Evolutionary conservation across 1,140 invertebrate species (phyloP), one percentile per base, ranked within the genome.

Genomic region (Pristionchus pacificus): DNA sequence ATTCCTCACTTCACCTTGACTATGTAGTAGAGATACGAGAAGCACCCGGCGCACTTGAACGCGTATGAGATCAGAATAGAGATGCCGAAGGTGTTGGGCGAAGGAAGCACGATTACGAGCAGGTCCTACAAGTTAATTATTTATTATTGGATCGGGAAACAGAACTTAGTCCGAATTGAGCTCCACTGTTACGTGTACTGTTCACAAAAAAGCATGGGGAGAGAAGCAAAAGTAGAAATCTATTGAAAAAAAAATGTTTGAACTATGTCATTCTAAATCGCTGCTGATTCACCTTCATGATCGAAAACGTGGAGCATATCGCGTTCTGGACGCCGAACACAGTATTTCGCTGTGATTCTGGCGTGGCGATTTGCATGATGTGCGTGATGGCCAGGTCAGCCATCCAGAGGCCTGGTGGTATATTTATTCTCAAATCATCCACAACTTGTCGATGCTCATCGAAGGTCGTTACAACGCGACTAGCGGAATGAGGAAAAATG

Each of bases 371-470:
- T 78, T 89, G 86, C 75, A 89, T 84, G 19, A 88, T 82, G 77
- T 89, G 88, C 28, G 86, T 88, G 14, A 89, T 85, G 1, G 85
- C 83, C n/a, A 89, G 77, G 79, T 89, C 88, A 2, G 86, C 84
- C 58, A 88, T 82, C 88, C 88, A 89, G 15, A 89, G 74, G 33
- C 86, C 85, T 77, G 38, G n/a, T n/a, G n/a, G n/a, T n/a, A n/a
- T n/a, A n/a, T n/a, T n/a, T n/a, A n/a, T n/a, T n/a, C n/a, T n/a
- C n/a, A n/a, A n/a, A n/a, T n/a, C n/a, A n/a, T n/a, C n/a, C n/a
- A n/a, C n/a, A n/a, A n/a, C n/a, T n/a, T n/a, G n/a, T n/a, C n/a
- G n/a, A n/a, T n/a, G n/a, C n/a, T n/a, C n/a, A n/a, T n/a, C n/a
- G n/a, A n/a, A n/a, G n/a, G n/a, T n/a, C n/a, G n/a, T n/a, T n/a